These are phyloP conservation scores for Heliconius cydno DNA, from an alignment of 2,888 invertebrate species.

Conservation along the genomic window DNA sequence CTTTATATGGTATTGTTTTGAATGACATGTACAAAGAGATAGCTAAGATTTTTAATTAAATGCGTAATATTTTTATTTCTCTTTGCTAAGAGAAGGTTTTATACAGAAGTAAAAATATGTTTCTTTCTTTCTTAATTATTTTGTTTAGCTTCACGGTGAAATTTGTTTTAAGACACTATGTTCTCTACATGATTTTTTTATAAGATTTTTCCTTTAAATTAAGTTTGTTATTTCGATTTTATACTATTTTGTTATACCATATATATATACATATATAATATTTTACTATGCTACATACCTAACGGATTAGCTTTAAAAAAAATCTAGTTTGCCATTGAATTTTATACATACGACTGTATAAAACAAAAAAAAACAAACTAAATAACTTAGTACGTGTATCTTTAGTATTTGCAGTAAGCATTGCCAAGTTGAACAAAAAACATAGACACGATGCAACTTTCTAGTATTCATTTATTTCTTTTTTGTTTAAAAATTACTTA, in stretches of 20 bases:
- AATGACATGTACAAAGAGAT: neutral
- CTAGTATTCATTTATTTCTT: neutral
- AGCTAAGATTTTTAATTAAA: neutral
- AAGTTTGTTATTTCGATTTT: neutral
- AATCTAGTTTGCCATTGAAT: neutral
- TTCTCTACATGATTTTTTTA: too few species aligned
- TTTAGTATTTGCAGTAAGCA: neutral
- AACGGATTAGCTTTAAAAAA: neutral
- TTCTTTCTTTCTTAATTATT: too few species aligned
- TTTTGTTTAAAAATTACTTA: neutral
- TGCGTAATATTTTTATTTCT: neutral
- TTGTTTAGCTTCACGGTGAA: neutral
- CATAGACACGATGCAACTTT: neutral
- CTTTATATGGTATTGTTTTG: neutral
- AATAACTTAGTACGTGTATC: neutral
- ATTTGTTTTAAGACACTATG: too few species aligned
- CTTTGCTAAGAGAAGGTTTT: too few species aligned
- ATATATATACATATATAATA: too few species aligned
- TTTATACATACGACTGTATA: neutral
- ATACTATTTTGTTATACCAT: too few species aligned
- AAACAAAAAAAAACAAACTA: neutral
- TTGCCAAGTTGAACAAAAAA: slow-evolving; percentile 18
- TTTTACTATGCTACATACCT: neutral
- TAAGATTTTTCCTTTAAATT: neutral
- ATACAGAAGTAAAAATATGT: too few species aligned